phyloP scores from a whole-genome alignment of 2,888 invertebrate genomes.

The Ferdinandea cuprea region DNA sequence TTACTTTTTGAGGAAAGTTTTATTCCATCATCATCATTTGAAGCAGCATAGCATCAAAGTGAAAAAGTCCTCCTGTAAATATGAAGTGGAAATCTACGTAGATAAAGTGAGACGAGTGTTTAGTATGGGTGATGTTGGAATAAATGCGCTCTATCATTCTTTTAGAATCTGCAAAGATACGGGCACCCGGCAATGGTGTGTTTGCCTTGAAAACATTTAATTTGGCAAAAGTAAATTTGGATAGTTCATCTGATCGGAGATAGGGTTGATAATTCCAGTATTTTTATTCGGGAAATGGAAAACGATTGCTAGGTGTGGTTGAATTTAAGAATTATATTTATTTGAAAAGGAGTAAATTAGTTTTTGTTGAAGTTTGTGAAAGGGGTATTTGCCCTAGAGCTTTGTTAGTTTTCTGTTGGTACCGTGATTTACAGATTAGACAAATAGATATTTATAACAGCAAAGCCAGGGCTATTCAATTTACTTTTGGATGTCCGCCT shows the following conservation, averaged over 20 bases:
- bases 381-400: too few species aligned
- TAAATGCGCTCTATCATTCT: slow-evolving; percentile 12
- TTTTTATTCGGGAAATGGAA: background rate
- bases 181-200: slow-evolving; percentile 1
- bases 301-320: background rate
- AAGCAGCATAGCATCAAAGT: slow-evolving; percentile 62
- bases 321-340: background rate
- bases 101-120: background rate
- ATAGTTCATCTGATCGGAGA: slow-evolving; percentile 54
- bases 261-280: background rate
- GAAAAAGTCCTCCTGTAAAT: slow-evolving; percentile 64
- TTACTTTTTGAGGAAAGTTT: slow-evolving; percentile 29
- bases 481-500: too few species aligned
- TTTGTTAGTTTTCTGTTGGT: too few species aligned
- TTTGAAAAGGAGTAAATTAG: background rate
- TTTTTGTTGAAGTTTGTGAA: too few species aligned
- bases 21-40: slow-evolving; percentile 37
- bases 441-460: too few species aligned
- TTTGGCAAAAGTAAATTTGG: slow-evolving; percentile 71
- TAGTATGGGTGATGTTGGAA: slow-evolving; percentile 30
- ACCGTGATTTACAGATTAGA: too few species aligned
- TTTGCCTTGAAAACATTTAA: slow-evolving; percentile 65
- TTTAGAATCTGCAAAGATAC: slow-evolving; percentile 18
- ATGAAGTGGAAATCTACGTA: slow-evolving; percentile 49
- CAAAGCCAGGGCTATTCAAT: too few species aligned